A percentile compares a stretch with the other conserved stretches of the same genome.
Conservation (phyloP, 2,888 invertebrate species). For the Hesperia comma region DNA sequence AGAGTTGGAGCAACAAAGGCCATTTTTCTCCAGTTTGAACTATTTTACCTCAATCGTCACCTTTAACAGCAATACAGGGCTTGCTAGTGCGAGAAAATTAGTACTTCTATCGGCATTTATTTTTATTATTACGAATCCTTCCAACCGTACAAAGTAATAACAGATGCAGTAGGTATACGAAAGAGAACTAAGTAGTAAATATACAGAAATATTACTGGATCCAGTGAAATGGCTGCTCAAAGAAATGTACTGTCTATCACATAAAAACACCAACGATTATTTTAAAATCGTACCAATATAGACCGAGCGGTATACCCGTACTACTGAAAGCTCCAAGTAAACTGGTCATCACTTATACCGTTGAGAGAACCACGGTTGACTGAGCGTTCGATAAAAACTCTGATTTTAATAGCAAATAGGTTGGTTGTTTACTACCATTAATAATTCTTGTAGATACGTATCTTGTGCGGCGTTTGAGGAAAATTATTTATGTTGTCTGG, state of each 20-base stretch:
- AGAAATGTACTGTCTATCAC: slow-evolving; percentile 13
- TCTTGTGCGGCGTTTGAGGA: slow-evolving; percentile 25
- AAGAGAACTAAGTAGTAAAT: not conserved
- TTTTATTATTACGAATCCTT: too few species aligned
- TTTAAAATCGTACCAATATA: slow-evolving; percentile 25
- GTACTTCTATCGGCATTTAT: too few species aligned
- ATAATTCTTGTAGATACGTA: slow-evolving; percentile 45
- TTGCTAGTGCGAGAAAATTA: too few species aligned
- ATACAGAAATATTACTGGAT: slow-evolving; percentile 5
- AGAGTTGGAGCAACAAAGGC: too few species aligned
- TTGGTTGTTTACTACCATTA: slow-evolving; percentile 52
- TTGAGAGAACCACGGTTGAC: slow-evolving; percentile 61
- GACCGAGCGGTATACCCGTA: slow-evolving; percentile 3
- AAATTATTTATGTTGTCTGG: slow-evolving; percentile 24
- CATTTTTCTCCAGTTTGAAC: too few species aligned
- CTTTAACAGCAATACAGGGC: too few species aligned
- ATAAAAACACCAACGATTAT: slow-evolving; percentile 23
- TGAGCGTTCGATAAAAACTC: slow-evolving; percentile 46
- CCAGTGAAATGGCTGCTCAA: slow-evolving; percentile 10
- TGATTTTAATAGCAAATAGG: slow-evolving; percentile 53
- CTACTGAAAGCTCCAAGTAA: slow-evolving; percentile 41
- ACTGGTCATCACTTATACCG: slow-evolving; percentile 49
- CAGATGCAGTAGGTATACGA: too few species aligned
- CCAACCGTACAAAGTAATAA: too few species aligned
- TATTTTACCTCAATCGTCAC: too few species aligned